Evolutionary conservation across 2,888 invertebrate species (phyloP).

Genomic region (Drosophila longiperda): DNA sequence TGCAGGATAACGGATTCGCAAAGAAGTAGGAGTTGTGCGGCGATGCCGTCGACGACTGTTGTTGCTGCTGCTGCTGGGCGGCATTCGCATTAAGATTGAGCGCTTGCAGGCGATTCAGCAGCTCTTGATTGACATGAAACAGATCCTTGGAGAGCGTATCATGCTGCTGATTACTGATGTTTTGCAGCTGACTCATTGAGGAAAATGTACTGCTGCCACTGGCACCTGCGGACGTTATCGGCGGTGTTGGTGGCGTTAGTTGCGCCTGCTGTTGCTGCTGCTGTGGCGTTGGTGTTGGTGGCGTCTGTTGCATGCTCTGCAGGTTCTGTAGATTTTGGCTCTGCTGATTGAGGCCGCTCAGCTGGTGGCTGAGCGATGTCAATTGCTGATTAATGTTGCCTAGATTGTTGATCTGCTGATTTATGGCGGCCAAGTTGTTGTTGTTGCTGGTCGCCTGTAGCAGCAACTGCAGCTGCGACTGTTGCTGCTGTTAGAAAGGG

Average conservation of each 20-base stretch:
- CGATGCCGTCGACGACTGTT: slow-evolving; percentile 73
- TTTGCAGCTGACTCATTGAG: slow-evolving; percentile 83
- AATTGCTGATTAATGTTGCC: slow-evolving; percentile 85
- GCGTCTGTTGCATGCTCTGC: slow-evolving; percentile 73
- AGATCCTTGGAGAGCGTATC: slow-evolving; percentile 84
- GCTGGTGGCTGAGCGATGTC: slow-evolving; percentile 83
- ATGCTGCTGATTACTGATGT: slow-evolving; percentile 83
- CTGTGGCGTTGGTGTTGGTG: slow-evolving; percentile 81
- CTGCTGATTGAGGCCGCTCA: slow-evolving; percentile 85
- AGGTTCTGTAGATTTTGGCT: slow-evolving; percentile 85
- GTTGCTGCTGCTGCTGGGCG: slow-evolving; percentile 71
- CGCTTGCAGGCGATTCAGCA: slow-evolving; percentile 84
- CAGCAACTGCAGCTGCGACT: slow-evolving; percentile 84
- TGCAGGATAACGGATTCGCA: slow-evolving; percentile 84
- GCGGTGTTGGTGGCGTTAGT: slow-evolving; percentile 81
- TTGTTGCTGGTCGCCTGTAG: slow-evolving; percentile 84
- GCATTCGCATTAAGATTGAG: slow-evolving; percentile 81
- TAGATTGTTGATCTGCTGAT: slow-evolving; percentile 84
- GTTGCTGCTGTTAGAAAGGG: slow-evolving; percentile 54
- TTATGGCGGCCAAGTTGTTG: slow-evolving; percentile 84
- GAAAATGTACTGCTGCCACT: slow-evolving; percentile 82
- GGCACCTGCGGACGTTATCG: slow-evolving; percentile 57
- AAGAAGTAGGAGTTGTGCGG: slow-evolving; percentile 84
- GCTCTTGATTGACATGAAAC: slow-evolving; percentile 85
- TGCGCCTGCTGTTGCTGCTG: slow-evolving; percentile 64